phyloP scores from a whole-genome alignment of 2,113 vertebrate species.

The Phocoena phocoena region DNA sequence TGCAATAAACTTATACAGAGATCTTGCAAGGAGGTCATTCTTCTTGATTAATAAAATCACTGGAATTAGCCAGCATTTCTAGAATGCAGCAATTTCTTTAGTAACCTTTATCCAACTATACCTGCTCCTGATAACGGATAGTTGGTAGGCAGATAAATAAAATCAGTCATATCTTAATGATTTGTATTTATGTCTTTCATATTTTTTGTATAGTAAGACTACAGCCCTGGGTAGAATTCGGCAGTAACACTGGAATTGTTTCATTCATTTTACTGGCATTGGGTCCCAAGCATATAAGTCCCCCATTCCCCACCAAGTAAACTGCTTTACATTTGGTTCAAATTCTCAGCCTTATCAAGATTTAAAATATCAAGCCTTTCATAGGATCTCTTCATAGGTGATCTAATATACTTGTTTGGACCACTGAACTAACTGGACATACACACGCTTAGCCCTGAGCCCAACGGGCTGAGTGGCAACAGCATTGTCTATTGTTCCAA shows the following conservation, averaged over 20 bases:
- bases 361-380: not conserved
- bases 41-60: not conserved
- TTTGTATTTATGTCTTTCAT: not conserved
- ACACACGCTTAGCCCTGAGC: not conserved
- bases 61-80: not conserved
- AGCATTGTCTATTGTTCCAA: not conserved
- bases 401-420: not conserved
- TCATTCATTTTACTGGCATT: constrained; percentile 2
- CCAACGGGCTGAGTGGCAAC: not conserved
- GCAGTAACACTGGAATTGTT: not conserved
- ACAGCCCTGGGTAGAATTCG: not conserved
- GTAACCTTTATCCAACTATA: not conserved
- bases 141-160: not conserved
- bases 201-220: not conserved
- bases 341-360: not conserved
- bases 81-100: not conserved
- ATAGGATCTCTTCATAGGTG: not conserved
- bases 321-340: not conserved
- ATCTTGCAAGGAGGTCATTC: not conserved
- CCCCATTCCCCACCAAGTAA: not conserved
- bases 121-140: not conserved
- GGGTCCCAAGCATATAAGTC: not conserved
- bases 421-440: not conserved
- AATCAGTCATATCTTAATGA: not conserved
- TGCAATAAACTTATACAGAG: not conserved